These are phyloP conservation scores for Tokudaia muenninki DNA, from an alignment of 2,797 vertebrate species.

Conservation along the genomic window DNA sequence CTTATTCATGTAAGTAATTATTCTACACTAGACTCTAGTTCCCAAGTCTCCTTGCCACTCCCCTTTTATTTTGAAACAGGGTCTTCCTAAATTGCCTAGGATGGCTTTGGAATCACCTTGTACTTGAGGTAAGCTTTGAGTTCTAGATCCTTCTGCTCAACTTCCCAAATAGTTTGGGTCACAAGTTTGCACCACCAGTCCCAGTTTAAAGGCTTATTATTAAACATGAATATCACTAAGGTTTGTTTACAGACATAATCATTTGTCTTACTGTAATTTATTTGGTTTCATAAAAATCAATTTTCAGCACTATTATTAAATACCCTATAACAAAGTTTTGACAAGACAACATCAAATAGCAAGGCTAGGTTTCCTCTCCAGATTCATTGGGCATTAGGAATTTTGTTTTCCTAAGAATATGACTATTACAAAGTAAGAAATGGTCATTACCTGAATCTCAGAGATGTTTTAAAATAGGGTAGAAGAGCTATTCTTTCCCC, in stretches of 20 bases:
- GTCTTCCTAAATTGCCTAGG: not conserved
- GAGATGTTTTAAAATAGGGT: not conserved
- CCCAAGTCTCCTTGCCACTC: not conserved
- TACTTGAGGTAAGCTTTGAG: not conserved
- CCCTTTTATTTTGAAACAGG: not conserved
- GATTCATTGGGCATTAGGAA: not conserved
- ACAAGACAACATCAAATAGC: conserved; percentile 26
- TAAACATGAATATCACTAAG: not conserved
- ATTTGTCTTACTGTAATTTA: not conserved
- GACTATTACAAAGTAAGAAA: not conserved
- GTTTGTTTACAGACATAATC: not conserved
- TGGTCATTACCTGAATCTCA: not conserved
- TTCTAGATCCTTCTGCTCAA: not conserved
- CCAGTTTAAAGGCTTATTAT: not conserved
- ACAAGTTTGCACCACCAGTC: not conserved
- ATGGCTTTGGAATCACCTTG: not conserved
- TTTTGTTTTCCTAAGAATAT: not conserved
- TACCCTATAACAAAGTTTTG: not conserved
- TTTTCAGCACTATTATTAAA: not conserved
- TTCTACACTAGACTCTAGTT: not conserved
- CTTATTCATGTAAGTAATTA: not conserved
- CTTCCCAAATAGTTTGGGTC: not conserved
- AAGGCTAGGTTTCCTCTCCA: not conserved
- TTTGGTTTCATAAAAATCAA: not conserved
- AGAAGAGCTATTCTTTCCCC: not conserved